Percentiles rank a stretch among this genome's conserved stretches.
These are phyloP conservation scores for Lasaia peninsularis DNA, from an alignment of 1,140 invertebrate species.

Conservation along the genomic window DNA sequence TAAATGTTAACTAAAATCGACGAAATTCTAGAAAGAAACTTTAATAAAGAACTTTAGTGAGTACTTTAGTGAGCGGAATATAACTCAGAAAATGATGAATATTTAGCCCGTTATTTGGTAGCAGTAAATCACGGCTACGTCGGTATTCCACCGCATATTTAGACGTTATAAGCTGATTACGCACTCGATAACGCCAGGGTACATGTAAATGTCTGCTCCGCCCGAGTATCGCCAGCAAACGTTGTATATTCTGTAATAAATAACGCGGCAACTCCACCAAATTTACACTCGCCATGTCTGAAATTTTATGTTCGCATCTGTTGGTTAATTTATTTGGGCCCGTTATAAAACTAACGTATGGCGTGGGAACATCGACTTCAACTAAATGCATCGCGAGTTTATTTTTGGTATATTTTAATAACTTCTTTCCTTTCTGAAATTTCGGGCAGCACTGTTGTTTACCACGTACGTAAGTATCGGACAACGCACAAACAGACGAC, in stretches of 20 bases:
- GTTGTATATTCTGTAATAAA: constrained; percentile 29
- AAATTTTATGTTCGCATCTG: constrained; percentile 25
- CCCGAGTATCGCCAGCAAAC: constrained; percentile 13
- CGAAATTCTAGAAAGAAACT: too few relatives aligned
- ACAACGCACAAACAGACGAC: too few relatives aligned
- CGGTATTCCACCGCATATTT: constrained; percentile 49
- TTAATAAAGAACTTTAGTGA: neutral
- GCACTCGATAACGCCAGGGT: constrained; percentile 43
- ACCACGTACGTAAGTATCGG: too few relatives aligned
- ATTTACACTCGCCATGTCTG: constrained; percentile 21
- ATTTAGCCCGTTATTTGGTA: constrained; percentile 49
- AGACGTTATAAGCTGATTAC: constrained; percentile 63
- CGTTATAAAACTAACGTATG: constrained; percentile 14
- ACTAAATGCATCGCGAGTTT: neutral
- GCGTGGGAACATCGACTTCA: constrained; percentile 2
- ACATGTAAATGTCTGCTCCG: constrained; percentile 42
- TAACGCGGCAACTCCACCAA: constrained; percentile 18
- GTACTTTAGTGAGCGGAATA: neutral
- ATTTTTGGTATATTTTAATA: neutral
- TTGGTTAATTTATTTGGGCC: constrained; percentile 19
- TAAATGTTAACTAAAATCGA: too few relatives aligned
- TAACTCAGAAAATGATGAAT: constrained; percentile 37
- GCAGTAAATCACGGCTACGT: constrained; percentile 50
- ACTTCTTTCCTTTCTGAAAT: too few relatives aligned
- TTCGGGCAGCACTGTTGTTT: too few relatives aligned